Evolutionary conservation across 2,888 invertebrate species (phyloP), one percentile per base, ranked within the genome.

Genomic region (Dasysyrphus tricinctus): DNA sequence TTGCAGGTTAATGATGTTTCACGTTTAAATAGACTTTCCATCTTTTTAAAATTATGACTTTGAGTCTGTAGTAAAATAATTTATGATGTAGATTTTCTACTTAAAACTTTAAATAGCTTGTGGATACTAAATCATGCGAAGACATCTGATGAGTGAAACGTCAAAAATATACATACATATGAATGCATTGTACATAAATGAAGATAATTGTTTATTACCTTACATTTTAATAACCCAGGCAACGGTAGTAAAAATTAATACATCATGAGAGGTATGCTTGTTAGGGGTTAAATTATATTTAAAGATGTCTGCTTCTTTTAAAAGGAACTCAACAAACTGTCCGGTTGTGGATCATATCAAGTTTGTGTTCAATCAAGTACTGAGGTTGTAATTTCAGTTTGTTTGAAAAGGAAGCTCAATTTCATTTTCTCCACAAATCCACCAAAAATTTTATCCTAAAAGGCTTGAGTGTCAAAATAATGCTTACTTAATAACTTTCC

Each of bases 51-150:
- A 47, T 63, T 47, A 34, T 65, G 19, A 47, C 65, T 65, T 32
- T 39, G 39, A 24, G 61, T 61, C 8, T 61, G 42, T 42, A 61
- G 42, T 24, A 24, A 32, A 65, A 32, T 32, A 65, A 65, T 65
- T 65, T 65, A 65, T 47, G 32, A 65, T 65, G 65, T 34, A 47
- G 65, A 65, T 47, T 65, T 65, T 65, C 47, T 34, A 47, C 47
- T 65, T 32, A 12, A 32, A 12, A 2, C 19, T 59, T 12, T 39
- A 59, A 59, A 54, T 54, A 32, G 6, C 11, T 54, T 19, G n/a
- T 32, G 32, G 54, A 54, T 24, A 12, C 7, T 51, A 16, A 51
- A 29, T 54, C 24, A 19, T 54, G 12, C 14, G 7, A 54, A 6
- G 3, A 54, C 29, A 32, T 59, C 14, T 59, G 61, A 42, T 24